A percentile compares a stretch with the other conserved stretches of the same genome.
Conservation (phyloP, 2,113 vertebrate genomes). For the Grus americana region DNA sequence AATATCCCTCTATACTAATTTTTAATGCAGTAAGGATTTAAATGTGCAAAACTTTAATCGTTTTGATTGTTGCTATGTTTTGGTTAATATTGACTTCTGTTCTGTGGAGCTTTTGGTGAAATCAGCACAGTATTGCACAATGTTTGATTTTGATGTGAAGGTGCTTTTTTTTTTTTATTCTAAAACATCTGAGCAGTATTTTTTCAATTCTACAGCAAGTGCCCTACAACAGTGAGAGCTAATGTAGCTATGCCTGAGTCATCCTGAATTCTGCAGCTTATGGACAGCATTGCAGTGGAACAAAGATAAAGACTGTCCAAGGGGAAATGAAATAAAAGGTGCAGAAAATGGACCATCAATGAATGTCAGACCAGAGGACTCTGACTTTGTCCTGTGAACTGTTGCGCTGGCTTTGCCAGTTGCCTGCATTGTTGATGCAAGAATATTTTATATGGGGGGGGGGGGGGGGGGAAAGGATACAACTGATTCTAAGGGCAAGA, state of each 20-base stretch:
- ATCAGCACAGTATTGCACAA: neutral
- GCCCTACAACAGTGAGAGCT: neutral
- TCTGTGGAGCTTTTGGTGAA: neutral
- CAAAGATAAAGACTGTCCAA: neutral
- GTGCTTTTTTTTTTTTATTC: neutral
- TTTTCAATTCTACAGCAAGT: neutral
- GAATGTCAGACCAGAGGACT: neutral
- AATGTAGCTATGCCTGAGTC: neutral
- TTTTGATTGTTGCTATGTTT: too few species aligned
- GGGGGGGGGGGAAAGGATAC: too few species aligned
- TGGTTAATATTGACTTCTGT: neutral
- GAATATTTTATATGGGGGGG: neutral
- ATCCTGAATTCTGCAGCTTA: neutral
- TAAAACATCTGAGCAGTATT: neutral
- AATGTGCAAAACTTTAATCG: neutral
- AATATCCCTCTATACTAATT: neutral
- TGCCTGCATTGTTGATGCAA: neutral
- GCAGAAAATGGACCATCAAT: neutral
- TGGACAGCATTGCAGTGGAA: neutral
- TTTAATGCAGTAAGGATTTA: neutral
- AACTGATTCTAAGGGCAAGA: neutral
- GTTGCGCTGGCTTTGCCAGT: neutral
- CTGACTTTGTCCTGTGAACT: neutral
- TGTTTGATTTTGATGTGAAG: neutral
- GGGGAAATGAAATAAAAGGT: neutral